Evolutionary conservation across 2,797 vertebrate species (phyloP).

Genomic region (Strix occidentalis): DNA sequence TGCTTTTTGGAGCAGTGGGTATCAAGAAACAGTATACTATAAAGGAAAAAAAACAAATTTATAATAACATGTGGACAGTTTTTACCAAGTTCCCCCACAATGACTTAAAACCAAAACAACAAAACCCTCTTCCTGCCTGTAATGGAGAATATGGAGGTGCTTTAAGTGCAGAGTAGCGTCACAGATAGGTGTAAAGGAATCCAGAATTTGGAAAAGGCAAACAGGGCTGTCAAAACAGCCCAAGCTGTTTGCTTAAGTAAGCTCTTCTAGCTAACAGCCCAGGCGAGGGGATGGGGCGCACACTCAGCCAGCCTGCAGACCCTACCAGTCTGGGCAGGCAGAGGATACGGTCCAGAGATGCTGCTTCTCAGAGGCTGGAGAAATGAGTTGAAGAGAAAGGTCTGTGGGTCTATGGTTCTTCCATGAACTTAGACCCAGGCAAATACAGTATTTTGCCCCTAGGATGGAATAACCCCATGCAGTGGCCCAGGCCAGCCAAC

Average conservation of each 20-base stretch:
- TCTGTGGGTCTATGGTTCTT: not conserved
- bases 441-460: not conserved
- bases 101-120: not conserved
- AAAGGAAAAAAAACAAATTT: not conserved
- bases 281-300: not conserved
- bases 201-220: not conserved
- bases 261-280: not conserved
- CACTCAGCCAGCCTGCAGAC: not conserved
- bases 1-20: not conserved
- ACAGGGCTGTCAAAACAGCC: not conserved
- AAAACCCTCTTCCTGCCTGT: not conserved
- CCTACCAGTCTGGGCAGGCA: not conserved
- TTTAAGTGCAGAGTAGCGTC: not conserved
- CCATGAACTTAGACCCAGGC: not conserved
- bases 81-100: not conserved
- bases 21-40: not conserved
- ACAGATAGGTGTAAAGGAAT: not conserved
- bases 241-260: not conserved
- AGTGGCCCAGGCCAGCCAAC: too few relatives aligned
- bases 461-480: not conserved
- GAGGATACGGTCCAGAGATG: not conserved
- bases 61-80: not conserved
- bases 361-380: not conserved
- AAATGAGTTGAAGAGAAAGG: not conserved
- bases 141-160: not conserved